Base-by-base conservation (phyloP, 1,140 invertebrate genomes). In the Ladona fulva region DNA sequence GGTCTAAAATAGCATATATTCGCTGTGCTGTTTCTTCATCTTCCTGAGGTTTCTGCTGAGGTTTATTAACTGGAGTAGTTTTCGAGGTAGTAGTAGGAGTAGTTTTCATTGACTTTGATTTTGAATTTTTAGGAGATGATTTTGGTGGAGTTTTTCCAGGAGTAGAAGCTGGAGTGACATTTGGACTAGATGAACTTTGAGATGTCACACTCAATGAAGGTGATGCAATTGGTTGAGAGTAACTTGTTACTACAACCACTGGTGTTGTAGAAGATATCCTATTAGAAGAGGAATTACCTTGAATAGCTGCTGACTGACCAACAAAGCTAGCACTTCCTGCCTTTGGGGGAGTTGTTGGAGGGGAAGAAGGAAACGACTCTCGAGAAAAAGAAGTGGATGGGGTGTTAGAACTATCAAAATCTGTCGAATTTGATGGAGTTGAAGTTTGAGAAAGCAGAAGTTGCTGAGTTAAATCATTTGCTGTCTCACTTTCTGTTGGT, bases 21-120 rank as follows among this genome's bases (percentile, higher is more conserved):
- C 92, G 87, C 82, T 93, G 92, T 0, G 92, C 92, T 0, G 92
- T 94, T 82, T 93, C 91, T 83, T 94, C 92, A 82, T 94, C 92
- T 84, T 94, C 93, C 80, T 92, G 88, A 1, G 92, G 91, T 83
- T 94, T 94, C 80, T 92, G 92, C 78, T 89, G 87, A 0, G 92
- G 90, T 77, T 91, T 89, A 12, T 91, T 89, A 19, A 91, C 88
- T 6, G 90, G 89, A 25, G 90, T 89, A 0, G 90, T 84, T 84
- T 92, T 92, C 14, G 90, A 85, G 19, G 44, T 76, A 0, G 90
- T 86, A 78, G 85, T 87, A 16, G 87, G 89, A 11, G 77, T 44
- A 14, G 88, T 84, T 81, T 89, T 89, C 1, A 89, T 83, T 0
- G 86, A 84, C 77, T 90, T 89, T 0, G 87, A 85, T 24, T 88